Base-by-base conservation (phyloP, 2,113 vertebrate species). In the Pseudorasbora parva region DNA sequence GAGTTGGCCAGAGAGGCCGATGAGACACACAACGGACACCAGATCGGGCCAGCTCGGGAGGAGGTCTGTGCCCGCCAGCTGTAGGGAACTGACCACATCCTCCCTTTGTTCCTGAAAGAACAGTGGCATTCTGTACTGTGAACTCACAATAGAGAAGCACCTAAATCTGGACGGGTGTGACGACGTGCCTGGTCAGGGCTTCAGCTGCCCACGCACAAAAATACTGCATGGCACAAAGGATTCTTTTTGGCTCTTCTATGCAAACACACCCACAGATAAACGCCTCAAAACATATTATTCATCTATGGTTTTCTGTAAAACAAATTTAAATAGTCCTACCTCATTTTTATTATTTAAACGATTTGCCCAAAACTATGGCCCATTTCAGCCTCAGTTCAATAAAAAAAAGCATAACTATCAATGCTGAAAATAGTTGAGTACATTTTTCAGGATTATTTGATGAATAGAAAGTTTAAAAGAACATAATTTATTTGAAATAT, bases 31-130 rank as follows among this genome's bases (percentile, higher is more conserved):
- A 8, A 77, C 74, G 57, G 74, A 76, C 74, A 76, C 74, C 23
- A 27, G 56, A 62, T 78, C 56, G 43, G 75, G 60, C 21, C 57
- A 33, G n/a, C 7, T 41, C 15, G 76, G 57, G 76, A 47, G 43
- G 64, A 69, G 19, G 27, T 54, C 15, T 54, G 78, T 81, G 47
- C 27, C 62, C 45, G 12, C 8, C 62, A 7, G 43, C 43, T 68
- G 27, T 10, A 62, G 59, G 23, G 78, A 80, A 30, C 23, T 66
- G 43, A 23, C 41, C 25, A 80, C 41, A 80, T 80, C 78, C 78
- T 66, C 78, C 17, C 41, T 80, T 80, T 80, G 78, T 80, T 71
- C 64, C 19, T 41, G 47, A 71, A 4, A 41, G 79, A 81, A 81
- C 64, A 54, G 79, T 81, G 49, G 25, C 64, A 19, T 56, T 69